phyloP scores from a whole-genome alignment of 1,140 invertebrate genomes.

The Stratiolaelaps scimitus region DNA sequence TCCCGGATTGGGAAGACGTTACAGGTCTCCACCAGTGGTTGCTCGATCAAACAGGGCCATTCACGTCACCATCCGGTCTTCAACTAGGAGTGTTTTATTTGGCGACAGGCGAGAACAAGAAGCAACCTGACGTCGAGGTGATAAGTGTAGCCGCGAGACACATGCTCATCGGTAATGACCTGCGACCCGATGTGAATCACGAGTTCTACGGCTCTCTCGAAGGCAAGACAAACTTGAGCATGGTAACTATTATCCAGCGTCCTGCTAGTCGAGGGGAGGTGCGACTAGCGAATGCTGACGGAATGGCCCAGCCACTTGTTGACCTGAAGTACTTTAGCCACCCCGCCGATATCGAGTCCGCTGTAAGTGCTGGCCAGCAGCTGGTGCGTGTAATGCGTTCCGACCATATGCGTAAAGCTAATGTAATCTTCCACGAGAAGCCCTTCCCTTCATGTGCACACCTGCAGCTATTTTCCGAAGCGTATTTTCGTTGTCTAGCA shows the following conservation, averaged over 20 bases:
- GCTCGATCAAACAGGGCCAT: neutral
- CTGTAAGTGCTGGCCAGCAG: neutral
- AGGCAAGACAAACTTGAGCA: neutral
- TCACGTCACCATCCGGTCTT: too few species aligned
- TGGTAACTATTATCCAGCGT: neutral
- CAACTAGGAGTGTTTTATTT: too few species aligned
- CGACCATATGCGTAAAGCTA: neutral
- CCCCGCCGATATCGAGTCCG: conserved; percentile 35
- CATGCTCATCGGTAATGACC: too few species aligned
- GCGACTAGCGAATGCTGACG: conserved; percentile 34
- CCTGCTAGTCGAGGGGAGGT: conserved; percentile 37
- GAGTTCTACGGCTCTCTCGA: neutral
- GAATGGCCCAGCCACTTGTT: conserved; percentile 36
- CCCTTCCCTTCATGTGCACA: neutral
- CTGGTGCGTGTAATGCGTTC: neutral
- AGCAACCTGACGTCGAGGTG: too few species aligned
- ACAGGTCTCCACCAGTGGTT: neutral
- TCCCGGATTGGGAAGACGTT: neutral
- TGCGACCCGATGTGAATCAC: too few species aligned
- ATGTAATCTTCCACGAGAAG: neutral
- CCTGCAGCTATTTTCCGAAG: neutral
- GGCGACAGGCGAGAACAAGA: too few species aligned
- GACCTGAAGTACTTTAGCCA: conserved; percentile 37
- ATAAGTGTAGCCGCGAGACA: too few species aligned
- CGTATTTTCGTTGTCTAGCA: conserved; percentile 1